Evolutionary conservation across 92 coral and sea anemone genomes (phyloP).

Genomic region (Umimayanthus chanpuru): DNA sequence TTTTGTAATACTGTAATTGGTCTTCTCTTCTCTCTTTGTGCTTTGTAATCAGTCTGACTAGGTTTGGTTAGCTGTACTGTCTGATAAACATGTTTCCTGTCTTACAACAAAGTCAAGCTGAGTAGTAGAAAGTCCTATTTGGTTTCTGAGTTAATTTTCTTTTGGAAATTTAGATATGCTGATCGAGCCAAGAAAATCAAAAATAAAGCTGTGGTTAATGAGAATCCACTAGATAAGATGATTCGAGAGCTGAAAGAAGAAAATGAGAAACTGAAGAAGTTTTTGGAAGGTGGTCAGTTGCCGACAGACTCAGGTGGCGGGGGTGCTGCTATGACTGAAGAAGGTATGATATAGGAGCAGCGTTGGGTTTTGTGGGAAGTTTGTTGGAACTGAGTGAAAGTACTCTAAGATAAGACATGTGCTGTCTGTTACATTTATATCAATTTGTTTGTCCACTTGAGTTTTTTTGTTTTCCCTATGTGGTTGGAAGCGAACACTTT

Average conservation of each 20-base stretch:
- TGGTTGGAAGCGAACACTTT: no score
- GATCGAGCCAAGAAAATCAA: slow-evolving; percentile 99
- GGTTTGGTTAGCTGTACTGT: no score
- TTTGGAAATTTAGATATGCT: slow-evolving; percentile 73
- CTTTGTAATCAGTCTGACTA: no score
- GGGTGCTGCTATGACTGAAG: slow-evolving; percentile 54
- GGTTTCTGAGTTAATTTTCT: neutral
- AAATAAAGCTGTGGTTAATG: slow-evolving; percentile 99
- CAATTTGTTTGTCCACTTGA: no score
- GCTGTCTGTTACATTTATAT: no score
- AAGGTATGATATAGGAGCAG: slow-evolving; percentile 17
- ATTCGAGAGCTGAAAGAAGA: slow-evolving; percentile 91
- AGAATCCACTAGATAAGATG: slow-evolving; percentile 97
- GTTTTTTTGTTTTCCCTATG: no score
- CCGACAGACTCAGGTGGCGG: slow-evolving; percentile 41
- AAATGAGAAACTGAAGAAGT: slow-evolving; percentile 92
- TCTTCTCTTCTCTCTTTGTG: no score
- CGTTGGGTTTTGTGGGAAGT: neutral
- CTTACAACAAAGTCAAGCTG: neutral
- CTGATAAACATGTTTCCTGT: no score
- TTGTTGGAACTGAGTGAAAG: no score
- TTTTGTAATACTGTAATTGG: no score
- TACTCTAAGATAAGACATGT: no score
- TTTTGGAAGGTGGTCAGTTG: slow-evolving; percentile 76
- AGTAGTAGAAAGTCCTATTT: neutral